These are phyloP conservation scores for Eudasyphora cyanicolor DNA, from an alignment of 2,888 invertebrate genomes.

Conservation along the genomic window DNA sequence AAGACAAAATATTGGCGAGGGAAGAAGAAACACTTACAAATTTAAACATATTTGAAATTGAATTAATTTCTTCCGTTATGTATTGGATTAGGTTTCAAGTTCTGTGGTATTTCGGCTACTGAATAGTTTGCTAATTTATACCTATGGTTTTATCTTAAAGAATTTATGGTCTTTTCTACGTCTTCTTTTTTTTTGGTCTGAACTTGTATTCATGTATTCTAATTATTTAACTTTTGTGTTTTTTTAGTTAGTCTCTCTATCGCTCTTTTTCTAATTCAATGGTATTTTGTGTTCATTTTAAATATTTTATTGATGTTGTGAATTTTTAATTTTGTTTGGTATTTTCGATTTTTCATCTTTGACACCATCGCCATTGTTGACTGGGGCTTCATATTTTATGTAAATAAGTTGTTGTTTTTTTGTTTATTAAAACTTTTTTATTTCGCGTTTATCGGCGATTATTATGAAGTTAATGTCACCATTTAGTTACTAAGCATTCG, in stretches of 20 bases:
- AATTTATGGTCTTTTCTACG: not conserved
- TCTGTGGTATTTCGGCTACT: not conserved
- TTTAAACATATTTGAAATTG: slow-evolving; percentile 69
- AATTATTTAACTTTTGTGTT: too few species aligned
- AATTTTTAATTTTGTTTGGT: not conserved
- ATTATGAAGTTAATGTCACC: not conserved
- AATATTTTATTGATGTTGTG: not conserved
- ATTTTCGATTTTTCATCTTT: not conserved
- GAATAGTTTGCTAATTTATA: not conserved
- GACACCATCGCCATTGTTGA: not conserved
- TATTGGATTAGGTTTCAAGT: not conserved
- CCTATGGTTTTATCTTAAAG: not conserved
- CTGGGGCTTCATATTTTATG: not conserved
- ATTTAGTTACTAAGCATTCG: not conserved
- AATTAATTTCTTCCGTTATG: not conserved
- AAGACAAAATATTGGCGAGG: not conserved
- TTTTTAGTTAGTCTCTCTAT: not conserved
- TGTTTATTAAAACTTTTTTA: not conserved
- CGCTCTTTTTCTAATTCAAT: not conserved
- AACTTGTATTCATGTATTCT: slow-evolving; percentile 8
- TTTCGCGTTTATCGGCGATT: not conserved
- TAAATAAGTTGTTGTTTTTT: not conserved
- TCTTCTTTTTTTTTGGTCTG: not conserved
- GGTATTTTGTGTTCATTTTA: not conserved
- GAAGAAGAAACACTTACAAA: slow-evolving; percentile 68